Conservation (phyloP, 2,888 invertebrate species). For the Halictus ligatus region DNA sequence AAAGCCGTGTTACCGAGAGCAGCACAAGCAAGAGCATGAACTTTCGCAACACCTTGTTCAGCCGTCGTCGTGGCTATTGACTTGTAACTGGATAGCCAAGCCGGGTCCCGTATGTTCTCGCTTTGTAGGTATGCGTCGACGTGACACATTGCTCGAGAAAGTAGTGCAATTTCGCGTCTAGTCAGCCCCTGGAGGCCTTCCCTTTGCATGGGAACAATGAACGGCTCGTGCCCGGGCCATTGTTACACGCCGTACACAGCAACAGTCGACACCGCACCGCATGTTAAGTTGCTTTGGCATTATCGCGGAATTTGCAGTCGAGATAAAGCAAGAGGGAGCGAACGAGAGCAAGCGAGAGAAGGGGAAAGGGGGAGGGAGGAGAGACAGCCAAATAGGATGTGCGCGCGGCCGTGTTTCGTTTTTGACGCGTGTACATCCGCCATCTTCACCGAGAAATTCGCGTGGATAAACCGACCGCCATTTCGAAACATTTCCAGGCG, state of each 20-base stretch:
- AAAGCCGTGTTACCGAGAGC: not conserved
- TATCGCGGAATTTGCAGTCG: constrained; percentile 18
- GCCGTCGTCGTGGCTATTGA: constrained; percentile 9
- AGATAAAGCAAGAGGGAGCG: not conserved
- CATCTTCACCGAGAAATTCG: not conserved
- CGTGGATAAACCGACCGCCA: not conserved
- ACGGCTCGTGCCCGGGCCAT: constrained; percentile 11
- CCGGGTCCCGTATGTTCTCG: not conserved
- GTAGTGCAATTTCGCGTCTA: constrained; percentile 41
- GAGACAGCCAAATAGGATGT: not conserved
- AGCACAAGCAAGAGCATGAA: not conserved
- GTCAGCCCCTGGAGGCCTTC: not conserved
- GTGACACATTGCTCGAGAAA: constrained; percentile 39
- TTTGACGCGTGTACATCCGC: not conserved
- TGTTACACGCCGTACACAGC: constrained; percentile 6
- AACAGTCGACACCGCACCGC: not conserved
- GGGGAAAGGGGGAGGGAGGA: no score
- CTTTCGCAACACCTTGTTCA: constrained; percentile 18
- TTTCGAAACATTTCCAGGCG: not conserved
- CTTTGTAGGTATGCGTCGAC: constrained; percentile 12
- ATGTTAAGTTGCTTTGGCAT: constrained; percentile 23
- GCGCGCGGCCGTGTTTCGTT: not conserved
- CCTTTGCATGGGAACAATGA: constrained; percentile 30
- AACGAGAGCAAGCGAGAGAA: not conserved
- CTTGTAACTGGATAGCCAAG: constrained; percentile 25